Base-by-base conservation (phyloP, 2,113 vertebrate species). In the Haliaeetus leucogaster region DNA sequence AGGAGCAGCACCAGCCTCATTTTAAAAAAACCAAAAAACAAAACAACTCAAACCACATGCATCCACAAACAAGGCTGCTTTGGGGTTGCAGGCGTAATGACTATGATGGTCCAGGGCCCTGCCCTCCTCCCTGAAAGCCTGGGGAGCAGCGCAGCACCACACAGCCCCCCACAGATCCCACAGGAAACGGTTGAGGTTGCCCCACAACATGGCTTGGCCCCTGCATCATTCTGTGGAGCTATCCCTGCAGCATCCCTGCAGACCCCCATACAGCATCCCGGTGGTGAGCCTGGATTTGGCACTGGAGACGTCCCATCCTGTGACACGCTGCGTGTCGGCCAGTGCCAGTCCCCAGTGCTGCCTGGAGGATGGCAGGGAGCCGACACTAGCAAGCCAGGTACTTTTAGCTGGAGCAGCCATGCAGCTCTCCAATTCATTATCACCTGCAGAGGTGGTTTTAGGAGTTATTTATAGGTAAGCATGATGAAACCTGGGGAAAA, bases 251-350 rank as follows among this genome's bases (percentile, higher is more conserved):
- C 53, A 62, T 32, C 30, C 36, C 67, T n/a, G 43, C 11, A 8
- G 19, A 43, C 7, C 56, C 36, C 38, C 26, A 23, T 30, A 52
- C 50, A 45, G 45, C 63, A 29, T 32, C 40, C 52, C 43, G 7
- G 55, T 4, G 23, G 32, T 2, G 29, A 56, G 26, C n/a, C 47
- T 45, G 36, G 17, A 4, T 20, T 62, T 30, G n/a, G 70, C 25
- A 15, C 48, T 21, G 43, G 19, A 63, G 38, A 11, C 16, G 8
- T 22, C 58, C 89, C 65, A 25, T 25, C 29, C 76, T 3, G 0
- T 1, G 9, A 21, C 27, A 32, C 2, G 6, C 43, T 3, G 0
- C 8, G 6, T 9, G 30, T 15, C 1, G 1, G 34, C 23, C 3
- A 4, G 73, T 45, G 43, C 19, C 2, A 2, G 25, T 8, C 40